phyloP scores from a whole-genome alignment of 2,888 invertebrate genomes.

The Spicauda simplicius region DNA sequence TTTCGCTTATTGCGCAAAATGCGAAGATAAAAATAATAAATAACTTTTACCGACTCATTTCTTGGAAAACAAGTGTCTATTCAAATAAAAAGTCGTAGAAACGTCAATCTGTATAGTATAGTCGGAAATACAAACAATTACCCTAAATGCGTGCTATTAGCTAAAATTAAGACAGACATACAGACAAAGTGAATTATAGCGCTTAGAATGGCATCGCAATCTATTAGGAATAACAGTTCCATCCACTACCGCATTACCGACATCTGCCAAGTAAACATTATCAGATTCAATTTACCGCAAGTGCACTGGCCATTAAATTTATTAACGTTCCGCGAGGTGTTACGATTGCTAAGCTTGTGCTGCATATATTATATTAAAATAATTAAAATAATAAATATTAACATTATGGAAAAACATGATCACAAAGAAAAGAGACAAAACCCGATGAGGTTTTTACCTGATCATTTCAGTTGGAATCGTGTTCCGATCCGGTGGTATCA shows the following conservation, averaged over 20 bases:
- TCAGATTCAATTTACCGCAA: conserved; percentile 17
- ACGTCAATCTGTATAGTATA: no score
- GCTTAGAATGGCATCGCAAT: conserved; percentile 5
- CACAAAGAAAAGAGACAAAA: no score
- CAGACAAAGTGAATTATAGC: conserved; percentile 1
- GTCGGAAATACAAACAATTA: neutral
- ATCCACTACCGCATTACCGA: conserved; percentile 28
- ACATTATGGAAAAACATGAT: no score
- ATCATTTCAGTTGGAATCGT: no score
- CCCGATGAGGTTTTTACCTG: no score
- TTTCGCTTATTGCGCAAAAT: no score
- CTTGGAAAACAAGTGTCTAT: no score
- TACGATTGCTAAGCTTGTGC: conserved; percentile 2
- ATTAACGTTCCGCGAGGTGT: conserved; percentile 19
- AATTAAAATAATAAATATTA: neutral
- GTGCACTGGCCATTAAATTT: conserved; percentile 15
- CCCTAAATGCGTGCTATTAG: neutral
- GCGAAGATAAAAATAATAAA: no score
- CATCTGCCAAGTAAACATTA: conserved; percentile 33
- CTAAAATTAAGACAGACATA: neutral
- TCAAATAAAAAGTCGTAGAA: no score
- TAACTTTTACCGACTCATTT: no score
- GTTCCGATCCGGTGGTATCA: no score
- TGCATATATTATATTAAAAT: neutral
- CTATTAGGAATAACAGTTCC: conserved; percentile 22